Base-by-base conservation (phyloP, 1,140 invertebrate genomes). In the Drosophila trapezifrons region DNA sequence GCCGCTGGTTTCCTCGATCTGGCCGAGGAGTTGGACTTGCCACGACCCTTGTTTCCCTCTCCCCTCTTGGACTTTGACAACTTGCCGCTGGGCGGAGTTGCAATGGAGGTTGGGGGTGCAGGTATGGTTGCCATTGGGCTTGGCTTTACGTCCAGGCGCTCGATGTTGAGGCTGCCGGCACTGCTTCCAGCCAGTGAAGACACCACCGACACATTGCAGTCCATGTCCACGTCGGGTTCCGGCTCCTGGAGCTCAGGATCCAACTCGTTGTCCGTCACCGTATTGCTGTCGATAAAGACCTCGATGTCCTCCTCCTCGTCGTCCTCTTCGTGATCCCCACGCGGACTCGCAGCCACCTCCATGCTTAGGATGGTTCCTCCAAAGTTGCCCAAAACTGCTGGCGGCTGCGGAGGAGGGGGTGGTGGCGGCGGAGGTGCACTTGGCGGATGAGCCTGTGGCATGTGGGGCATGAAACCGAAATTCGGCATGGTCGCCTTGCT, bases 251-350 rank as follows among this genome's bases (percentile, higher is more conserved):
- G 18, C 1, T 64, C 60, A 8, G 25, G 37, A 12, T 64, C 60
- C 1, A 90, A 91, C 17, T 92, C 87, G 51, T 93, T 92, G 58
- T 94, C 93, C 15, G 92, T 93, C 15, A 59, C 70, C 20, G 89
- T 91, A n/a, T 86, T 90, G 75, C 82, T 91, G n/a, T 91, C 90
- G 18, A 91, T 91, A 7, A 91, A 91, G 0, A 91, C 90, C 51
- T 91, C 90, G 0, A 89, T 66, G 55, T 91, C 90, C 46, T 91
- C 89, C 1, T 90, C 86, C 18, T 91, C 86, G 0, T 78, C 78
- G 3, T 79, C 74, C 2, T 43, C 62, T 8, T 55, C 56, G 32
- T 40, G 22, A 2, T 55, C 38, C 3, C 29, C 29, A 10, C 42
- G 38, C 8, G 66, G 37, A 29, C 55, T 17, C 7, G 27, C 0